Evolutionary conservation across 2,797 vertebrate genomes (phyloP).

Genomic region (Hephaestus fuliginosus): DNA sequence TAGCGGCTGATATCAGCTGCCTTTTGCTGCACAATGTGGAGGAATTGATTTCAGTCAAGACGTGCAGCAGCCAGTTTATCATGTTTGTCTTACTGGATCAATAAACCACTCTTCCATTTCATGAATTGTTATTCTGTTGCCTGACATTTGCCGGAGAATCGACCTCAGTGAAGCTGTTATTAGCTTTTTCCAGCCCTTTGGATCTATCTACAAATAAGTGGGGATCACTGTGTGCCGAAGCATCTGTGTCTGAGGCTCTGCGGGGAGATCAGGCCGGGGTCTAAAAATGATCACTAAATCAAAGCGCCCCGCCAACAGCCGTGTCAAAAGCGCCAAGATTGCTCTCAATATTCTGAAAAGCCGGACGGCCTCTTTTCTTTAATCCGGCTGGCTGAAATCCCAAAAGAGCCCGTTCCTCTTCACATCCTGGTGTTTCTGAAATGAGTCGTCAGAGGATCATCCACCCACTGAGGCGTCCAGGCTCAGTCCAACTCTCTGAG

Average conservation of each 20-base stretch:
- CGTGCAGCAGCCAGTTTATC: conserved; percentile 30
- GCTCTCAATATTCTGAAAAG: conserved; percentile 39
- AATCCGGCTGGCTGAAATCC: conserved; percentile 44
- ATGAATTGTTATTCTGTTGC: conserved; percentile 59
- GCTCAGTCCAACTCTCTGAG: conserved; percentile 34
- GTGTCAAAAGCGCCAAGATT: conserved; percentile 36
- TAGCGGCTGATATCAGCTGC: conserved; percentile 4
- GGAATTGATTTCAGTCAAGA: conserved; percentile 49
- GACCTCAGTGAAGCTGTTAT: conserved; percentile 40
- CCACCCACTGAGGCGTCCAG: conserved; percentile 12
- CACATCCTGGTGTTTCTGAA: conserved; percentile 37
- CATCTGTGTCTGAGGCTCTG: conserved; percentile 30
- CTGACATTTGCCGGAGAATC: conserved; percentile 55
- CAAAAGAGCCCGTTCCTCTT: conserved; percentile 26
- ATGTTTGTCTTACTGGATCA: conserved; percentile 55
- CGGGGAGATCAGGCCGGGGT: conserved; percentile 27
- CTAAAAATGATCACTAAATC: conserved; percentile 60
- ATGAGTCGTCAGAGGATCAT: conserved; percentile 55
- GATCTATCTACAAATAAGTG: conserved; percentile 51
- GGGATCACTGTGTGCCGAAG: conserved; percentile 40
- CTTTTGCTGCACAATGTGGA: not conserved
- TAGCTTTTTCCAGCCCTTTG: conserved; percentile 50
- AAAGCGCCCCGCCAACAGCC: conserved; percentile 51
- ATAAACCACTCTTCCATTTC: conserved; percentile 53
- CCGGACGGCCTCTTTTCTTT: conserved; percentile 33